Evolutionary conservation across 2,888 invertebrate genomes (phyloP).

Genomic region (Alentia gelatinosa): DNA sequence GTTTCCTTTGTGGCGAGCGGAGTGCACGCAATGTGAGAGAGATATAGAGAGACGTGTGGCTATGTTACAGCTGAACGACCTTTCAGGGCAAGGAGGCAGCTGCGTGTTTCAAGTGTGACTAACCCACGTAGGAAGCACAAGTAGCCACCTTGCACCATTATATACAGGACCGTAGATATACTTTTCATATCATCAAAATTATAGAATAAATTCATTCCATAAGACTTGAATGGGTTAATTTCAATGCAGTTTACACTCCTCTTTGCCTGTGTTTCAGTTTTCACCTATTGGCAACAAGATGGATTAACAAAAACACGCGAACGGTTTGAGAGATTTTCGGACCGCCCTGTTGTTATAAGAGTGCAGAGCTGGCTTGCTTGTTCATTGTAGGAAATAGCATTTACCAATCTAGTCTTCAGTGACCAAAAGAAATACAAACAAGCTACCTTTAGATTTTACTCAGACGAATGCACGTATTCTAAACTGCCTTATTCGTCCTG

Average conservation of each 20-base stretch:
- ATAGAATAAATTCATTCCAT: too few species aligned
- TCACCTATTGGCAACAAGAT: too few species aligned
- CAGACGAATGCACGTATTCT: neutral
- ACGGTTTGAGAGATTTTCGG: too few species aligned
- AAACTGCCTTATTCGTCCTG: neutral
- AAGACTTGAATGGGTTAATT: too few species aligned
- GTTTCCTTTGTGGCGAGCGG: neutral
- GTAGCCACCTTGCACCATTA: neutral
- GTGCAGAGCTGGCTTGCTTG: neutral
- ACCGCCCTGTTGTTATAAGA: too few species aligned
- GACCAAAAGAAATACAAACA: slow-evolving; percentile 29
- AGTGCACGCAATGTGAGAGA: neutral
- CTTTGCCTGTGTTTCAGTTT: too few species aligned
- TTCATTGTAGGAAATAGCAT: slow-evolving; percentile 8
- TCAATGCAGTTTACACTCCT: too few species aligned
- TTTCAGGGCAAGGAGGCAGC: neutral
- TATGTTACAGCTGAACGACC: neutral
- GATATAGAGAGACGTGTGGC: neutral
- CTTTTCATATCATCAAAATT: too few species aligned
- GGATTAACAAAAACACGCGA: too few species aligned
- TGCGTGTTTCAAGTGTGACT: neutral
- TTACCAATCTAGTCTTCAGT: slow-evolving; percentile 50
- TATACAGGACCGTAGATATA: neutral
- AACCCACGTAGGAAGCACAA: neutral
- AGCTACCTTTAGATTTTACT: neutral